Evolutionary conservation across 2,797 vertebrate species (phyloP), one percentile per base, ranked within the genome.

Genomic region (Vultur gryphus): DNA sequence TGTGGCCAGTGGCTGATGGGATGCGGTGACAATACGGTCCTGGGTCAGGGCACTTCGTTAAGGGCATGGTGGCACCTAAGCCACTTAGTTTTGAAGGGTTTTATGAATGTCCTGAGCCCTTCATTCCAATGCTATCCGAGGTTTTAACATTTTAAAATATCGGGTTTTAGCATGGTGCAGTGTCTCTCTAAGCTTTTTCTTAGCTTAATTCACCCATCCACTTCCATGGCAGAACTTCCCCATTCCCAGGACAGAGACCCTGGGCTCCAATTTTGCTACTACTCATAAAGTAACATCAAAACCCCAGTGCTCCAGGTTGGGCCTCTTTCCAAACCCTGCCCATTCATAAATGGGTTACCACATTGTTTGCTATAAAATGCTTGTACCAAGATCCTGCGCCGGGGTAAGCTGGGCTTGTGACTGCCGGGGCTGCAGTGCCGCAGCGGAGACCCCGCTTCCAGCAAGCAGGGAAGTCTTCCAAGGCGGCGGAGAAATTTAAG

Each of bases 401-500:
- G 0, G 43, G 12, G 6, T 17, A 39, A 73, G 54, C 3, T 9
- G 58, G 35, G 33, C 9, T 62, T 10, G 21, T 0, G 5, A 49
- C 9, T 29, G 43, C 35, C 7, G 5, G 16, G 41, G 6, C 37
- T 76, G 49, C 6, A 9, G 51, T 9, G 33, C 72, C 1, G 4
- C 33, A 18, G 9, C 4, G 7, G 37, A 75, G 44, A 52, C 20
- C 28, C 59, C 4, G 7, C 55, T 81, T 31, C 62, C 75, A 78
- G 70, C 57, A 78, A 39, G 39, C 51, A 18, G 44, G 44, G 33
- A 52, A 31, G 7, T 39, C 49, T 89, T 28, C 29, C 33, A 24
- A 67, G 37, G 70, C 41, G 52, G 25, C 1, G 3, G 46, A 76
- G 55, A 33, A 35, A 69, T 0, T 12, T 11, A 35, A 46, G 16